Conservation (phyloP, 2,888 invertebrate species). For the Parnassius apollo region DNA sequence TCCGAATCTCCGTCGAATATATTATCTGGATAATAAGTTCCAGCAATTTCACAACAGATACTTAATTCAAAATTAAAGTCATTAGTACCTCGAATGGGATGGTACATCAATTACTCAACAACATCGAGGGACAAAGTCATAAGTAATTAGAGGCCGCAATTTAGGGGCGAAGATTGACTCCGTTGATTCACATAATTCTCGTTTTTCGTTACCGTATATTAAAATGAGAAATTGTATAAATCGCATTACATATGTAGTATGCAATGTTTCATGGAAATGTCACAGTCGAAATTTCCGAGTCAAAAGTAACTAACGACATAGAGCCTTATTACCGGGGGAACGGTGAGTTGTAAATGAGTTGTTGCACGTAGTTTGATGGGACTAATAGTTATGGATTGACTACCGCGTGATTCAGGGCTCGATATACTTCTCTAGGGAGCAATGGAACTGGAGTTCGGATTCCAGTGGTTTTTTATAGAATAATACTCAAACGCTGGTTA, state of each 20-base stretch:
- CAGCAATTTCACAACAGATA: not conserved
- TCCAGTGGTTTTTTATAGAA: too few relatives aligned
- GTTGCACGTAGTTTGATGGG: slow-evolving; percentile 12
- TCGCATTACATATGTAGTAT: not conserved
- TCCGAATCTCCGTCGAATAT: too few relatives aligned
- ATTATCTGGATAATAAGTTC: not conserved
- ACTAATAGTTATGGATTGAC: slow-evolving; percentile 16
- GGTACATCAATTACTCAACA: slow-evolving; percentile 19
- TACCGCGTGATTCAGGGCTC: not conserved
- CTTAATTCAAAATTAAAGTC: slow-evolving; percentile 9
- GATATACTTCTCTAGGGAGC: not conserved
- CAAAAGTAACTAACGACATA: slow-evolving; percentile 13
- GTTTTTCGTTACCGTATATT: not conserved
- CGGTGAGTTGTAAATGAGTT: slow-evolving; percentile 10
- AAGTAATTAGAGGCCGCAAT: slow-evolving; percentile 19
- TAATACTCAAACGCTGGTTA: too few relatives aligned
- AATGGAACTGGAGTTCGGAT: not conserved
- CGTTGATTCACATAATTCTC: slow-evolving; percentile 7
- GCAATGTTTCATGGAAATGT: slow-evolving; percentile 20
- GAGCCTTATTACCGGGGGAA: slow-evolving; percentile 15
- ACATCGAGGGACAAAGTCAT: slow-evolving; percentile 1
- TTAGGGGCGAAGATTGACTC: slow-evolving; percentile 16
- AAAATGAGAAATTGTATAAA: slow-evolving; percentile 16
- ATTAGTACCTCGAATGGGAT: slow-evolving; percentile 8
- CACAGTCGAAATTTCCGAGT: slow-evolving; percentile 14